Evolutionary conservation across 2,888 invertebrate species (phyloP).

Genomic region (Scaptomyza caliginosa): DNA sequence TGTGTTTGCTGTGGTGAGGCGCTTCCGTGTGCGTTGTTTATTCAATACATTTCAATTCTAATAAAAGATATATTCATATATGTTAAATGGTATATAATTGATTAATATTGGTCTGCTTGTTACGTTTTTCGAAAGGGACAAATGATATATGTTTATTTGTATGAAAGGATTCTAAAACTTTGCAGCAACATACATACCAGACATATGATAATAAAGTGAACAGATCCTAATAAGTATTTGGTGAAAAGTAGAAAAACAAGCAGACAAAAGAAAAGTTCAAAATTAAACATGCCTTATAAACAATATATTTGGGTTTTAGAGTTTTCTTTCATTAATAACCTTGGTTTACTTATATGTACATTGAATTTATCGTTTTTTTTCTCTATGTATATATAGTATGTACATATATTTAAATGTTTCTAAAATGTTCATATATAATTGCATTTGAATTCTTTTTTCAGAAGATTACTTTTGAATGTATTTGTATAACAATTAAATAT

Average conservation of each 20-base stretch:
- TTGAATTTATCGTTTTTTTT: neutral
- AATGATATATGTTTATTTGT: neutral
- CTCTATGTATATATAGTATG: neutral
- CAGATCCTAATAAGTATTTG: constrained; percentile 2
- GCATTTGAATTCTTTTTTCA: no score
- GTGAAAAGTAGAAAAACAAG: constrained; percentile 2
- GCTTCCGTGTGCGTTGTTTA: constrained; percentile 2
- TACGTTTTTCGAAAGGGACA: neutral
- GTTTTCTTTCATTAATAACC: neutral
- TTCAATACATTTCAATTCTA: constrained; percentile 5
- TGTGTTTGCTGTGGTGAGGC: constrained; percentile 2
- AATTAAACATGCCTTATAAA: constrained; percentile 1
- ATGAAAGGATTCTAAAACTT: neutral
- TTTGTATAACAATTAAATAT: constrained; percentile 21
- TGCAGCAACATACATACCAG: constrained; percentile 4
- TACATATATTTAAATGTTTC: constrained; percentile 7
- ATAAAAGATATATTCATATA: neutral
- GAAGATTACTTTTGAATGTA: constrained; percentile 17
- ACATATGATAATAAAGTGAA: neutral
- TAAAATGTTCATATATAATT: constrained; percentile 14
- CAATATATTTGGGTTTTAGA: neutral
- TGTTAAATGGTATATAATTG: constrained; percentile 1
- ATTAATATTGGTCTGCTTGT: constrained; percentile 10
- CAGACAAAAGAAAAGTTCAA: neutral
- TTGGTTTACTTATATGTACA: constrained; percentile 3